Base-by-base conservation (phyloP, 2,888 invertebrate genomes). In the Dichetophora obliterata region DNA sequence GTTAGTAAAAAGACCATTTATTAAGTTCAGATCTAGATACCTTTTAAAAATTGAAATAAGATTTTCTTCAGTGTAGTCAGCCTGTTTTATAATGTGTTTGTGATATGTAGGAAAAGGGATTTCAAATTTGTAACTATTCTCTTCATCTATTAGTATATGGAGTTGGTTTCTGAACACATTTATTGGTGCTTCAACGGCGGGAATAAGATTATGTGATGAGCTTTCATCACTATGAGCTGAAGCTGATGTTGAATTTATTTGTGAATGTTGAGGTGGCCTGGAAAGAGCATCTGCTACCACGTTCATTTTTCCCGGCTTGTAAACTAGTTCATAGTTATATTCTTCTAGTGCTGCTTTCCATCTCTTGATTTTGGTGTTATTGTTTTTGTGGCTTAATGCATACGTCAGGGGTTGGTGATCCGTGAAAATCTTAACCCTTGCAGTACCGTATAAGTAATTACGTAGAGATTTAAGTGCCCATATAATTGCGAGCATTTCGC, bases 331-430 rank as follows among this genome's bases (percentile, higher is more conserved):
- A 19, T 78, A 66, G 31, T 78, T 75, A 27, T 78, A 76, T 27
- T 78, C 77, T 50, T 80, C 76, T 0, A 76, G 24, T 14, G 71
- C 75, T 3, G 68, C 54, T 50, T 79, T 75, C 77, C 77, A 74
- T 59, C 75, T 34, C 48, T 80, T 80, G 19, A 78, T 31, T 11
- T 76, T 75, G 16, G 27, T 75, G 22, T 79, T 77, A 2, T 19
- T 65, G n/a, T 79, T 79, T 37, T 72, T 79, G 31, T 63, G 69
- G n/a, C 68, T 68, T 5, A 77, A 37, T 6, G 77, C 77, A 14
- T 74, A 79, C 2, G 72, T 78, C 0, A 77, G 37, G 0, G 78
- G 78, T 59, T 80, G 76, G 43, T 76, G 76, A 6, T 78, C 76
- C 5, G 78, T 78, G 22, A 43, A 66, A 8, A 77, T 76, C n/a